These are phyloP conservation scores for Neofelis nebulosa DNA, from an alignment of 2,113 vertebrate species.

Conservation along the genomic window DNA sequence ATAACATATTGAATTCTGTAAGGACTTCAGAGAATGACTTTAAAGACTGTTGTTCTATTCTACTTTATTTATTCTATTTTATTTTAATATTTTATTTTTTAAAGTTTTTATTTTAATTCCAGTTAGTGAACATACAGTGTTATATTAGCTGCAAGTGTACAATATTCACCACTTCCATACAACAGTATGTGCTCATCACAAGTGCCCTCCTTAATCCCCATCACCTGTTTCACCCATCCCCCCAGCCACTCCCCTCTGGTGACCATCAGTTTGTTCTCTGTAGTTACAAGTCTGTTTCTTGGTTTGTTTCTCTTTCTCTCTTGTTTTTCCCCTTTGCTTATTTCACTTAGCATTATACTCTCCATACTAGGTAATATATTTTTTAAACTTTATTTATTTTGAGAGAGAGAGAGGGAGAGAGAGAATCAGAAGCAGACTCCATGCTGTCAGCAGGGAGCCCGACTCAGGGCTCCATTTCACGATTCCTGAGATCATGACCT, in stretches of 20 bases:
- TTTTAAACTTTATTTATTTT: too few species aligned
- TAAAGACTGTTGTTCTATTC: background rate
- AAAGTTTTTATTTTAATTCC: background rate
- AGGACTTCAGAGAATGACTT: background rate
- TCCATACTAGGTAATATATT: background rate
- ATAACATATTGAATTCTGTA: background rate
- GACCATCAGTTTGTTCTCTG: background rate
- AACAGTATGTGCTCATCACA: background rate
- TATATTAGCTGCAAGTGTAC: background rate
- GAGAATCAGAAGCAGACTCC: too few species aligned
- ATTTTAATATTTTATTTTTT: background rate
- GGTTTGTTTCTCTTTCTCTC: background rate
- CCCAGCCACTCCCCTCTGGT: background rate
- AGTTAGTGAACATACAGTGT: background rate
- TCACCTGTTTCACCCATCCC: background rate
- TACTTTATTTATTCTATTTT: background rate
- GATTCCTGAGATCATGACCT: too few species aligned
- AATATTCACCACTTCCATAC: background rate
- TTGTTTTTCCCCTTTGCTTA: background rate
- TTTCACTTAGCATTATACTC: background rate
- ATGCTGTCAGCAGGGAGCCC: too few species aligned
- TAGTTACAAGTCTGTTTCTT: background rate
- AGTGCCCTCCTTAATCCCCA: background rate
- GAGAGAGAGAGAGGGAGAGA: too few species aligned
- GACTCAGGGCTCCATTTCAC: too few species aligned